These are phyloP conservation scores for Bugula neritina DNA, from an alignment of 2,888 invertebrate genomes.

Conservation along the genomic window DNA sequence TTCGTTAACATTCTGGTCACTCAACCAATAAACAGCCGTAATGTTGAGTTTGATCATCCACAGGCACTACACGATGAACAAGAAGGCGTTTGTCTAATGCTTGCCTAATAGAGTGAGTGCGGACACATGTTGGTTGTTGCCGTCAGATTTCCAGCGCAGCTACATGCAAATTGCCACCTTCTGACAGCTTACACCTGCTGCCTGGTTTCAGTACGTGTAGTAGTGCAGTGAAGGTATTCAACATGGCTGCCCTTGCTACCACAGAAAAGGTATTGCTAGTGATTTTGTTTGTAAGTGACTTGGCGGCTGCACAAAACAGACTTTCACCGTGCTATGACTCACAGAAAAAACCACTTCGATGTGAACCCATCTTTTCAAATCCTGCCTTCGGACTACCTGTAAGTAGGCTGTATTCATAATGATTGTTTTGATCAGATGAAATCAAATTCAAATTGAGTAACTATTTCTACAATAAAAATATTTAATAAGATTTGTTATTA, in stretches of 20 bases:
- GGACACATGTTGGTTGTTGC: neutral
- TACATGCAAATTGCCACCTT: neutral
- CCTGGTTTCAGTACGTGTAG: neutral
- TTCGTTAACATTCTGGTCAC: no score
- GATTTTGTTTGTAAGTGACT: neutral
- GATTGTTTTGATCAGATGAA: neutral
- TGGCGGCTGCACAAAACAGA: neutral
- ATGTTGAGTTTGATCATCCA: no score
- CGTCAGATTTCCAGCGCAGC: neutral
- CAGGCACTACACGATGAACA: neutral
- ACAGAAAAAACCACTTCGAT: slow-evolving; percentile 63
- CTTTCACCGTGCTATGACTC: slow-evolving; percentile 47
- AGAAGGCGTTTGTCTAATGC: neutral
- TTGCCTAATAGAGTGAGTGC: no score
- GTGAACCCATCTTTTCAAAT: slow-evolving; percentile 92
- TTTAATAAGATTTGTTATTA: no score
- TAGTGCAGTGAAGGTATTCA: neutral
- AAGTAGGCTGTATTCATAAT: neutral
- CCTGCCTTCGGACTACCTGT: slow-evolving; percentile 84
- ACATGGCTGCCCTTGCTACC: neutral
- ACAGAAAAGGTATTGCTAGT: neutral
- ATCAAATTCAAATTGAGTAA: no score
- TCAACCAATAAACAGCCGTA: no score
- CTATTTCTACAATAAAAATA: no score
- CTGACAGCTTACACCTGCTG: neutral